phyloP scores from a whole-genome alignment of 2,113 vertebrate species.

The Nibea coibor region DNA sequence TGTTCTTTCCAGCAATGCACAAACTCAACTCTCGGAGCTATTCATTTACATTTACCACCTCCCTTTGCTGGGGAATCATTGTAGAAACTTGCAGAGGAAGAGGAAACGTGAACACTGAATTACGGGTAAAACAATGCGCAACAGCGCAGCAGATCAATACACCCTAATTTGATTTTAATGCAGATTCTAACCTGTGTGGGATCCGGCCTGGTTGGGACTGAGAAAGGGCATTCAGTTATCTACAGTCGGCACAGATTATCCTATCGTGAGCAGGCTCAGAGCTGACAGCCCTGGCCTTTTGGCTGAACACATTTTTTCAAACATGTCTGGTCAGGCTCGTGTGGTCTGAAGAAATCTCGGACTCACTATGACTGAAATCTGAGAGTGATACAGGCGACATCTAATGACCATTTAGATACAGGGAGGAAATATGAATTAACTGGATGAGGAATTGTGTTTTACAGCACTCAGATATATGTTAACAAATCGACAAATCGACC shows the following conservation, averaged over 20 bases:
- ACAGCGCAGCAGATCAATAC: constrained; percentile 42
- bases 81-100: constrained; percentile 25
- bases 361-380: constrained; percentile 55
- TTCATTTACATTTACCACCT: constrained; percentile 57
- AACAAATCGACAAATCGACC: not conserved
- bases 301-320: constrained; percentile 60
- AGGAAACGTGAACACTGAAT: constrained; percentile 29
- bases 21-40: constrained; percentile 51
- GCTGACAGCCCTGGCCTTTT: constrained; percentile 74
- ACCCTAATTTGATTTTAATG: constrained; percentile 62
- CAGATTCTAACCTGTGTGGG: constrained; percentile 66
- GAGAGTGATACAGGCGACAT: constrained; percentile 28
- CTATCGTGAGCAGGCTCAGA: constrained; percentile 58
- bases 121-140: constrained; percentile 43
- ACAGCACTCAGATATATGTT: not conserved
- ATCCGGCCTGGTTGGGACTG: constrained; percentile 45
- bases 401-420: constrained; percentile 43
- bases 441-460: not conserved
- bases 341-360: constrained; percentile 52
- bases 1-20: constrained; percentile 38
- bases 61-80: constrained; percentile 13
- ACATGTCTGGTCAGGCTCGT: constrained; percentile 61
- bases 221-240: constrained; percentile 69
- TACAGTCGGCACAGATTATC: constrained; percentile 71
- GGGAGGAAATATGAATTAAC: constrained; percentile 8